These are phyloP conservation scores for Rhineura floridana DNA, from an alignment of 2,113 vertebrate genomes.

Conservation along the genomic window DNA sequence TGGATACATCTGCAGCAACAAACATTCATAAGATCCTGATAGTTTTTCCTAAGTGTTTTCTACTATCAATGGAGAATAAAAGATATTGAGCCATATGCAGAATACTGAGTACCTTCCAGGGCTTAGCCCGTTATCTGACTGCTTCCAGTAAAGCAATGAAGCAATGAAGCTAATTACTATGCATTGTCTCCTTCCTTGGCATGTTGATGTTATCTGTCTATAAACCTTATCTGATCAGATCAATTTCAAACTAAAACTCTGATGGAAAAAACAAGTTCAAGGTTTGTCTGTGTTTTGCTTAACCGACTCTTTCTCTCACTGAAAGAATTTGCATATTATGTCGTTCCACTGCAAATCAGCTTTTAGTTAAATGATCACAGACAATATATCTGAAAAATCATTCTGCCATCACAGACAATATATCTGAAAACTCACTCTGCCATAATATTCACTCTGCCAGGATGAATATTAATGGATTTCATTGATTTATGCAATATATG, in stretches of 20 bases:
- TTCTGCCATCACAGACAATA: background rate
- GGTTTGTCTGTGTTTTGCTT: slow-evolving; percentile 13
- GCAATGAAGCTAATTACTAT: slow-evolving; percentile 66
- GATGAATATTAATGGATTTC: background rate
- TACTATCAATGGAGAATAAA: background rate
- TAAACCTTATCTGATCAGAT: slow-evolving; percentile 62
- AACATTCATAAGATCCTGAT: slow-evolving; percentile 23
- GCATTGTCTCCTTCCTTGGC: slow-evolving; percentile 67
- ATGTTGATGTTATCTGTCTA: slow-evolving; percentile 67
- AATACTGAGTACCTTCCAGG: slow-evolving; percentile 6
- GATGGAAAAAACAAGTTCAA: slow-evolving; percentile 59
- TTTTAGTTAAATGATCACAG: background rate
- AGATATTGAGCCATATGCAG: background rate
- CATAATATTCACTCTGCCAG: background rate
- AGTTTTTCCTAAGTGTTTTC: background rate
- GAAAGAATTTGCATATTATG: background rate
- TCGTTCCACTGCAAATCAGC: background rate
- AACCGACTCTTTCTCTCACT: background rate
- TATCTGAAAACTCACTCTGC: background rate
- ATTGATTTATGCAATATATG: background rate
- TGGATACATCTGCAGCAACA: slow-evolving; percentile 58
- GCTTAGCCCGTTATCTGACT: slow-evolving; percentile 42
- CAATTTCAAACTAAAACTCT: slow-evolving; percentile 60
- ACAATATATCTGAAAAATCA: slow-evolving; percentile 1
- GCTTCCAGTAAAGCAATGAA: slow-evolving; percentile 60